phyloP scores from a whole-genome alignment of 1,140 invertebrate genomes.

The Diabrotica virgifera region DNA sequence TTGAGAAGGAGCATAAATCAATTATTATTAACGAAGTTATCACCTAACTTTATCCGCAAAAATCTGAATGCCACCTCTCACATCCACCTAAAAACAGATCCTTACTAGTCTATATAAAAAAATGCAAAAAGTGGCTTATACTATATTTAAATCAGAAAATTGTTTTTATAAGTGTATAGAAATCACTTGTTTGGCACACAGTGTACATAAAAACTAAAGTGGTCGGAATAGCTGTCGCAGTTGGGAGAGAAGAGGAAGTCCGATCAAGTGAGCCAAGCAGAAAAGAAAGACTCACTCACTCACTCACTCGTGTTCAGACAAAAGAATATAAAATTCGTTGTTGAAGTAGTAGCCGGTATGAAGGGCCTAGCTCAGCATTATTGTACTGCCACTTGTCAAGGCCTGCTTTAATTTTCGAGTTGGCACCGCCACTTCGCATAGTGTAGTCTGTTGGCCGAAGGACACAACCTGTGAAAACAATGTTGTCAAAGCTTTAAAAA shows the following conservation, averaged over 20 bases:
- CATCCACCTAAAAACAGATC: too few relatives aligned
- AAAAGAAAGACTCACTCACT: conserved; percentile 1
- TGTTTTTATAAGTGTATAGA: too few relatives aligned
- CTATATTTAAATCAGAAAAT: too few relatives aligned
- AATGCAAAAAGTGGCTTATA: too few relatives aligned
- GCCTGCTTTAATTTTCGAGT: conserved; percentile 14
- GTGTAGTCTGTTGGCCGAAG: not conserved
- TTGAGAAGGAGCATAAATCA: too few relatives aligned
- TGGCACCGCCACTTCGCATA: conserved; percentile 8
- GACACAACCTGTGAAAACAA: not conserved
- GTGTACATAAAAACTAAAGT: not conserved
- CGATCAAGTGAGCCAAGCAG: not conserved
- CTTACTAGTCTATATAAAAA: too few relatives aligned
- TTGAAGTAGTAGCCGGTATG: conserved; percentile 10
- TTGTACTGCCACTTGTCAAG: conserved; percentile 12
- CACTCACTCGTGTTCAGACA: not conserved
- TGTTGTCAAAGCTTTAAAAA: not conserved
- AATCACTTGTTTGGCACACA: too few relatives aligned
- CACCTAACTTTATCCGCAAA: too few relatives aligned
- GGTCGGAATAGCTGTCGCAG: not conserved
- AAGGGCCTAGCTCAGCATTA: conserved; percentile 14
- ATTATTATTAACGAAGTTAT: too few relatives aligned
- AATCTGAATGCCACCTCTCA: too few relatives aligned
- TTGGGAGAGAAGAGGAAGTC: not conserved
- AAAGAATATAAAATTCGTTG: conserved; percentile 14